Evolutionary conservation across 2,797 vertebrate species (phyloP).

Genomic region (Eulemur rubriventer): DNA sequence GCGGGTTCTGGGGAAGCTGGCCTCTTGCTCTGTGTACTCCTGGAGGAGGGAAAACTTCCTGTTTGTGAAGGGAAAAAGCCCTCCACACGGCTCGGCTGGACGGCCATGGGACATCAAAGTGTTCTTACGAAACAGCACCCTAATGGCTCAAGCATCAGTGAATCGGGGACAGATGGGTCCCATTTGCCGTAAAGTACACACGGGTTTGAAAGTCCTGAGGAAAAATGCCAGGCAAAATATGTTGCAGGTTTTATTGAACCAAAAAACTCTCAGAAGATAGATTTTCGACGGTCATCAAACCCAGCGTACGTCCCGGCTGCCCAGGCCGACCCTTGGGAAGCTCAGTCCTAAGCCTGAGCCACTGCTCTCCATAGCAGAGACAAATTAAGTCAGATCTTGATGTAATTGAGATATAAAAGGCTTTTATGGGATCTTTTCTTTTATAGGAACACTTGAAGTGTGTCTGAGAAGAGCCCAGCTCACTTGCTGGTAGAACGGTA

Average conservation of each 20-base stretch:
- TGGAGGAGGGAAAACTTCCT: constrained; percentile 74
- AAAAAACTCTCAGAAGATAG: constrained; percentile 71
- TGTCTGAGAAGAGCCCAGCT: not conserved
- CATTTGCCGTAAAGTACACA: constrained; percentile 79
- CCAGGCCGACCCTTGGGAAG: not conserved
- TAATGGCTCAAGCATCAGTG: constrained; percentile 79
- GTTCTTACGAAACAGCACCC: constrained; percentile 75
- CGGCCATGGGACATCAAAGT: constrained; percentile 75
- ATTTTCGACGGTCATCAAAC: constrained; percentile 64
- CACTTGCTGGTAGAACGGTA: not conserved
- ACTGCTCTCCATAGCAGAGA: not conserved
- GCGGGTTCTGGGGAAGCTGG: not conserved
- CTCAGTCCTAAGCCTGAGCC: not conserved
- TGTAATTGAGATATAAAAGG: not conserved
- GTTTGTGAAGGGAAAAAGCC: constrained; percentile 61
- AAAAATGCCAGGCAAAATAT: constrained; percentile 79
- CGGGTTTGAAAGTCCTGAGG: constrained; percentile 70
- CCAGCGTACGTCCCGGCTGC: constrained; percentile 18
- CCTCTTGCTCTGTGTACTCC: not conserved
- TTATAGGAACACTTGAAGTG: not conserved
- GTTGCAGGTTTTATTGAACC: constrained; percentile 79
- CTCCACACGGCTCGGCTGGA: not conserved
- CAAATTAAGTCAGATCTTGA: not conserved
- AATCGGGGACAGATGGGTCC: constrained; percentile 78
- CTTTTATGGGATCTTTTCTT: not conserved